Evolutionary conservation across 2,888 invertebrate species (phyloP).

Genomic region (Pristionchus fissidentatus): DNA sequence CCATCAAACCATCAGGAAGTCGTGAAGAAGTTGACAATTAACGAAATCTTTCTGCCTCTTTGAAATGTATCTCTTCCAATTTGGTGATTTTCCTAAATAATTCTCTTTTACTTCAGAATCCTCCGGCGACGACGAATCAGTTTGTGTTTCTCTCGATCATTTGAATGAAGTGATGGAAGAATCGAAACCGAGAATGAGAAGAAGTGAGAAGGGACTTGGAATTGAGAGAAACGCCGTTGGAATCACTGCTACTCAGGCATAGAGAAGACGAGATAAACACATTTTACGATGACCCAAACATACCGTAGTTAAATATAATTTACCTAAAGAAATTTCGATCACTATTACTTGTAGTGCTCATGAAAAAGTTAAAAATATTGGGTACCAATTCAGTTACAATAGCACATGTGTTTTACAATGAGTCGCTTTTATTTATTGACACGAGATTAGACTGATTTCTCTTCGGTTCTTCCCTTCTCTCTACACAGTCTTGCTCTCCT

Average conservation of each 20-base stretch:
- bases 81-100: background rate
- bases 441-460: constrained; percentile 37
- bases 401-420: too few relatives aligned
- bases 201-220: constrained; percentile 16
- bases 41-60: too few relatives aligned
- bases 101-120: background rate
- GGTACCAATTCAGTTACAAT: too few relatives aligned
- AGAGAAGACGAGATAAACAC: too few relatives aligned
- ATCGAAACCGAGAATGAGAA: background rate
- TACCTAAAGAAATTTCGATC: too few relatives aligned
- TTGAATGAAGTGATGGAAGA: constrained; percentile 15
- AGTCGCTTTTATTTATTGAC: constrained; percentile 37
- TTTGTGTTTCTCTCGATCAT: constrained; percentile 3
- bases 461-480: background rate
- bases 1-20: background rate
- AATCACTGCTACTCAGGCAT: constrained; percentile 13
- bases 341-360: too few relatives aligned
- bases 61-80: background rate
- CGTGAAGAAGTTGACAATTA: background rate
- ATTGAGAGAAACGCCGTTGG: constrained; percentile 1
- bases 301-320: too few relatives aligned
- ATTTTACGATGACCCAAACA: too few relatives aligned
- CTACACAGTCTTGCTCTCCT: background rate
- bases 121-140: background rate
- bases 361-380: too few relatives aligned